Evolutionary conservation across 2,113 vertebrate species (phyloP).

Genomic region (Passerina amoena): DNA sequence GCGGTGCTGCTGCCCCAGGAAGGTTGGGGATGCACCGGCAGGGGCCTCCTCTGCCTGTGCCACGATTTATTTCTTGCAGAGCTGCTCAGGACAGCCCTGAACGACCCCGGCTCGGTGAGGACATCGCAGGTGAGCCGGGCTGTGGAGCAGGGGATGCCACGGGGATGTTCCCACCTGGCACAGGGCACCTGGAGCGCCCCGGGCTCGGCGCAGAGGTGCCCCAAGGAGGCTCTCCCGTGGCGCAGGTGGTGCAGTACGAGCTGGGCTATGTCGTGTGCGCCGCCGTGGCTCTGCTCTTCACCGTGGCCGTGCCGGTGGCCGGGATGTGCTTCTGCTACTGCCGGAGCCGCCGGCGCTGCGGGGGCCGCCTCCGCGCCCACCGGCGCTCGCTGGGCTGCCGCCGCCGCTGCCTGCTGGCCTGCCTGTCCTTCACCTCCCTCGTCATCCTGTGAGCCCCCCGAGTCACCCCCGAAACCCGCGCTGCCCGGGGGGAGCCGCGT

Average conservation of each 20-base stretch:
- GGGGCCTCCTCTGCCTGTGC: neutral
- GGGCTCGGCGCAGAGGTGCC: rapidly evolving
- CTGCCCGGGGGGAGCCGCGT: rapidly evolving
- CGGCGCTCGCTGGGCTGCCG: conserved; percentile 62
- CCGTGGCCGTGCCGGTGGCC: conserved; percentile 61
- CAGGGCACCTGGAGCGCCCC: neutral
- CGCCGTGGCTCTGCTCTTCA: conserved; percentile 71
- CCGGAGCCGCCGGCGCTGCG: conserved; percentile 48
- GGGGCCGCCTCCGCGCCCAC: conserved; percentile 65
- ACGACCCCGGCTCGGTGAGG: conserved; percentile 47
- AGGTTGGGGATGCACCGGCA: rapidly evolving
- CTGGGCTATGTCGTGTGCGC: conserved; percentile 77
- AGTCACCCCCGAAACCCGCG: rapidly evolving
- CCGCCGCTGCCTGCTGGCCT: conserved; percentile 61
- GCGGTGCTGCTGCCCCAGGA: rapidly evolving
- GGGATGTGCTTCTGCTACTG: conserved; percentile 77
- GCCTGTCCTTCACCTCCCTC: conserved; percentile 73
- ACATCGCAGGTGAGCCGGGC: conserved; percentile 65
- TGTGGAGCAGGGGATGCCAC: rapidly evolving
- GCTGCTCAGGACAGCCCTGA: conserved; percentile 68
- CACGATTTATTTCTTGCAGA: neutral
- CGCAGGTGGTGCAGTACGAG: conserved; percentile 78
- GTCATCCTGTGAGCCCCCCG: conserved; percentile 73
- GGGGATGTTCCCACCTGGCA: rapidly evolving
- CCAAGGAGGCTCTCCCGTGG: rapidly evolving